Conservation (phyloP, 2,888 invertebrate genomes). For the Oscheius sp. region DNA sequence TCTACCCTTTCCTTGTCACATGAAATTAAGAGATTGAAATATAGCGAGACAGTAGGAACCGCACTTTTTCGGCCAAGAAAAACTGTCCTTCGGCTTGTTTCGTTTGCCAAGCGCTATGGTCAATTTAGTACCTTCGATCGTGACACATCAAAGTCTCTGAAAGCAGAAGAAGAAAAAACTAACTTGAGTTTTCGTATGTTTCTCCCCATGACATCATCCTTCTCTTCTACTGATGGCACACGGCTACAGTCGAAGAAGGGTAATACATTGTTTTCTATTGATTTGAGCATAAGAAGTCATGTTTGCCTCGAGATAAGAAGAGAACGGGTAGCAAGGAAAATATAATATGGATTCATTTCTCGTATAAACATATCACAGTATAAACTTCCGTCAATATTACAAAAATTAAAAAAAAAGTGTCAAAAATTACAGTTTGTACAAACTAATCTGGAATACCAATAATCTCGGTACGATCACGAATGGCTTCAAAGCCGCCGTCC, state of each 20-base stretch:
- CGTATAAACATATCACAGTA: too few species aligned
- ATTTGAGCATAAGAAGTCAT: neutral
- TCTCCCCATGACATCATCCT: constrained; percentile 1
- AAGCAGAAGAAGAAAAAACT: neutral
- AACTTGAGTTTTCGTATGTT: neutral
- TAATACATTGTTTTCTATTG: neutral
- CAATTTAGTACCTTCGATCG: neutral
- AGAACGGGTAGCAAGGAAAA: neutral
- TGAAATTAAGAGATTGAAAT: too few species aligned
- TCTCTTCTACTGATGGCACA: neutral
- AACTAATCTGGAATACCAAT: constrained; percentile 13
- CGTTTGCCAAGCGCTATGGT: constrained; percentile 1
- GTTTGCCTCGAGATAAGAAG: neutral
- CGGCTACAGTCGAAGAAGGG: neutral
- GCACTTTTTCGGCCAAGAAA: too few species aligned
- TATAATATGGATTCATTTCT: neutral
- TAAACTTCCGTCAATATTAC: too few species aligned
- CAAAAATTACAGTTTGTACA: neutral
- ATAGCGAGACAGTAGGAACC: too few species aligned
- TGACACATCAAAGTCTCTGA: neutral
- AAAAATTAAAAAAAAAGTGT: too few species aligned
- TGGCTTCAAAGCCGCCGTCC: constrained; percentile 47
- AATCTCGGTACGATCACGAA: constrained; percentile 7
- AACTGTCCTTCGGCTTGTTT: neutral
- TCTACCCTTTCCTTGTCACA: too few species aligned